These are phyloP conservation scores for Zaprionus gabonicus DNA, from an alignment of 1,140 invertebrate species.

Conservation along the genomic window DNA sequence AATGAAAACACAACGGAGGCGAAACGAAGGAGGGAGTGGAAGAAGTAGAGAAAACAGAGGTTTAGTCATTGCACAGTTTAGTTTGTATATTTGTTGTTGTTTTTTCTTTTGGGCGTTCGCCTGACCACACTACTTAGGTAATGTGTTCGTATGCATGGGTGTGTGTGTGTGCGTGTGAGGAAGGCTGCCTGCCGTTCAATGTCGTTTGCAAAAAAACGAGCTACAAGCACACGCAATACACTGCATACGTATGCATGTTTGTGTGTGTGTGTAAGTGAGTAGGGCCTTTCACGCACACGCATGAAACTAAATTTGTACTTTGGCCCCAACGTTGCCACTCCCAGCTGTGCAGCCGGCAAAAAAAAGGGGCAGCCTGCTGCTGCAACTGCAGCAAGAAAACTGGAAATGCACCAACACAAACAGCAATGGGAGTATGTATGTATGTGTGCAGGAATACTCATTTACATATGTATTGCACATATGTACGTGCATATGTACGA, in stretches of 20 bases:
- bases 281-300: constrained; percentile 42
- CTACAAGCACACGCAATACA: background rate
- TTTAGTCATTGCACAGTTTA: constrained; percentile 37
- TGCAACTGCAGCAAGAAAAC: constrained; percentile 46
- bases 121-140: constrained; percentile 23
- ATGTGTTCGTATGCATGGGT: background rate
- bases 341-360: constrained; percentile 37
- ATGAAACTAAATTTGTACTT: constrained; percentile 64
- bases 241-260: background rate
- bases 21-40: background rate
- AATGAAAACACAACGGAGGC: constrained; percentile 10
- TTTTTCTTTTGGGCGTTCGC: constrained; percentile 22
- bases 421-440: background rate
- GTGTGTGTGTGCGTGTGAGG: constrained; percentile 15
- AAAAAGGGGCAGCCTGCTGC: constrained; percentile 33
- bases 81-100: constrained; percentile 11
- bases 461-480: constrained; percentile 6
- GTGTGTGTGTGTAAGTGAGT: constrained; percentile 8
- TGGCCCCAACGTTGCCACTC: constrained; percentile 60
- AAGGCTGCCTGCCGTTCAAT: constrained; percentile 38
- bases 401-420: constrained; percentile 42
- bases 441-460: background rate
- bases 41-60: background rate
- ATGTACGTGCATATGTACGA: constrained; percentile 23
- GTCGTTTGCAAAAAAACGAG: constrained; percentile 30